Evolutionary conservation across 1,140 invertebrate genomes (phyloP), one percentile per base, ranked within the genome.

Genomic region (Ceratitis capitata): DNA sequence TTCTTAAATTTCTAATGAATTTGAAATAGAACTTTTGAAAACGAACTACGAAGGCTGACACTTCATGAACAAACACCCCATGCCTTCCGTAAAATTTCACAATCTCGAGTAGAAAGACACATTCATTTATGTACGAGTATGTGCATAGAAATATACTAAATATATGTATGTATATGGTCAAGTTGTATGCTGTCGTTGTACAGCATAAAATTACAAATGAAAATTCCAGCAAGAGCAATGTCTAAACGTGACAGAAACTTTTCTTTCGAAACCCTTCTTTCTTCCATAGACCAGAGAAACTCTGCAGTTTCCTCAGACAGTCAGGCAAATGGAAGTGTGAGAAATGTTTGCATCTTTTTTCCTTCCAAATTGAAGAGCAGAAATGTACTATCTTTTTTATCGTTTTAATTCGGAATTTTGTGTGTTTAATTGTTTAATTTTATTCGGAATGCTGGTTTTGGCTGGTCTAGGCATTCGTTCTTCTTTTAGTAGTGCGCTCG

Each of bases 1-100:
- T 82, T 82, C 78, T 51, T 49, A 82, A 49, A 82, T 82, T 82
- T 82, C 78, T 47, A 82, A 82, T 82, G 23, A 82, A 82, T 82
- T 82, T 32, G 45, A 82, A 82, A 82, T 82, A 47, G 39, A 1
- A 47, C 16, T 23, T 23, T 26, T 7, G 47, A 82, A 82, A n/a
- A 45, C 42, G 1, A 47, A 7, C 1, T 47, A 1, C 26, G 12
- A 32, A 23, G 42, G 9, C 23, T n/a, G 7, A 47, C 69, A 6
- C 39, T 10, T 45, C 23, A 64, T 32, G 14, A 35, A 16, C 10
- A 32, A 32, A 64, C 23, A 35, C 29, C 23, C 29, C 3, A 26
- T 23, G 58, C 7, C 3, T 64, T 0, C 58, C 58, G 4, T 5
- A 10, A n/a, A n/a, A n/a, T n/a, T n/a, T n/a, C n/a, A n/a, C n/a